Evolutionary conservation across 2,888 invertebrate species (phyloP), one percentile per base, ranked within the genome.

Genomic region (Drosophila incognita): DNA sequence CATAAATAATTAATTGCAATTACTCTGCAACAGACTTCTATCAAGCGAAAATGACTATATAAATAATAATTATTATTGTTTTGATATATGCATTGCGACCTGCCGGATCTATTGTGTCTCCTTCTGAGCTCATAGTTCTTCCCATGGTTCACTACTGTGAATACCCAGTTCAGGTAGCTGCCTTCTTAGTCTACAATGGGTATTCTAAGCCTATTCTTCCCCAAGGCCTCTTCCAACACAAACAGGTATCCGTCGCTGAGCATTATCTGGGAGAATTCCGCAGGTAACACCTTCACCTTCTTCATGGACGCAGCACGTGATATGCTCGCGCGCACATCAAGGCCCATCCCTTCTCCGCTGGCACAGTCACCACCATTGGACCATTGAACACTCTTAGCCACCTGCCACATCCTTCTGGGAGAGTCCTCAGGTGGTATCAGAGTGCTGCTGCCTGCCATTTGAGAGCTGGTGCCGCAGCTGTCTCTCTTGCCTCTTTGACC

Each of bases 1-100:
- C 54, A 62, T 70, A 58, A 57, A 51, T 68, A 49, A 35, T 35
- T 40, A 49, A 40, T 24, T n/a, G 35, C 40, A n/a, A 15, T 48
- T 68, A 51, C 40, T 49, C 59, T 51, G 49, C 38, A 49, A 29
- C 2, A 29, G 27, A 36, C 5, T 46, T 24, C 4, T 63, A 15
- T 29, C 27, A 18, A 18, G 10, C 18, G 27, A 11, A 8, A 15
- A 21, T 24, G 1, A 4, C 8, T 24, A 15, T 15, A 46, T 24
- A 46, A 8, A 24, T 46, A 24, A 46, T 24, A 8, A 24, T 46
- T 46, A 15, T 24, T 46, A 5, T 18, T 8, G 8, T 18, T 38
- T 2, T 5, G 13, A 15, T 21, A 21, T 4, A 11, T 40, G 11
- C n/a, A 11, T 5, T n/a, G 2, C 21, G 2, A 24, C 13, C 21